phyloP scores from a whole-genome alignment of 1,140 invertebrate genomes.

The Asbolus verrucosus region DNA sequence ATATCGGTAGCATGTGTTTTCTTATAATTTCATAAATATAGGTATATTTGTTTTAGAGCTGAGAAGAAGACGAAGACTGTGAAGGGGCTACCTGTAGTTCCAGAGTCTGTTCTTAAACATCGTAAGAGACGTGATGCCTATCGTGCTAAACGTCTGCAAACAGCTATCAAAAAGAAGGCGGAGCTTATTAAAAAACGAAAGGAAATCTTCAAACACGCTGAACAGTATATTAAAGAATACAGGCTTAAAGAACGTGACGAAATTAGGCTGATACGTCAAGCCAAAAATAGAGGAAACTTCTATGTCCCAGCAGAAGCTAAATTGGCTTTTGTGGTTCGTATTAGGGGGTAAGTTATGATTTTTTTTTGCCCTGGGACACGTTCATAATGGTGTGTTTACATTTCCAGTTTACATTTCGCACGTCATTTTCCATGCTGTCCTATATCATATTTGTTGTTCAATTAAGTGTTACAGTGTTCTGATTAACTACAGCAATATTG shows the following conservation, averaged over 20 bases:
- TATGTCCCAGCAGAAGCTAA: conserved; percentile 97
- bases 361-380: conserved; percentile 48
- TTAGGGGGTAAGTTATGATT: conserved; percentile 87
- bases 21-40: neutral
- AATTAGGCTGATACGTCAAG: conserved; percentile 84
- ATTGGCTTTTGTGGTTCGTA: conserved; percentile 96
- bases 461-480: conserved; percentile 1
- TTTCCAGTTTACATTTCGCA: conserved; percentile 38
- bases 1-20: conserved; percentile 12
- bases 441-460: conserved; percentile 31
- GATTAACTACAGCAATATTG: no score
- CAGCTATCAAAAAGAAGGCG: conserved; percentile 71
- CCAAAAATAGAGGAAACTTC: conserved; percentile 92
- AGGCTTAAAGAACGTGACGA: conserved; percentile 83
- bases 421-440: conserved; percentile 62
- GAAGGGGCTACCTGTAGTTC: conserved; percentile 90
- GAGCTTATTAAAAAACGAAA: conserved; percentile 74
- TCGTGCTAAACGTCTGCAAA: conserved; percentile 70
- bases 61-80: conserved; percentile 59
- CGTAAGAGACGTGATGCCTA: conserved; percentile 85
- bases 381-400: conserved; percentile 61
- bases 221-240: conserved; percentile 97
- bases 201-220: conserved; percentile 90
- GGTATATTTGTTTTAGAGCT: conserved; percentile 48
- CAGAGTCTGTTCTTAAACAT: conserved; percentile 95